Evolutionary conservation across 2,888 invertebrate species (phyloP), one percentile per base, ranked within the genome.

Genomic region (Auanema sp.): DNA sequence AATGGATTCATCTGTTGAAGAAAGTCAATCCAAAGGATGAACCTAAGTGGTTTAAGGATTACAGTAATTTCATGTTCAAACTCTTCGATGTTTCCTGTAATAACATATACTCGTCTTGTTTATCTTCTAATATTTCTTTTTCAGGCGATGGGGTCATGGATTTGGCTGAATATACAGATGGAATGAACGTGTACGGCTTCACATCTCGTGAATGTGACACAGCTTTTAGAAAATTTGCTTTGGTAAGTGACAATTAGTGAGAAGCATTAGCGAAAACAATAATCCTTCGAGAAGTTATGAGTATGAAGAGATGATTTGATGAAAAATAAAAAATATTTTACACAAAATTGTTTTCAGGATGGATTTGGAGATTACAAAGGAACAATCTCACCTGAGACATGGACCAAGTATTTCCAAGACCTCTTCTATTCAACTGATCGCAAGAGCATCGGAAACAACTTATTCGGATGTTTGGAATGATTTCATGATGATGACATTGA

Each of bases 61-160:
- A 83, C 68, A 68, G 68, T 43, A 71, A 64, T 57, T 83, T 78
- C 65, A 80, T 83, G 80, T 83, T 83, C 79, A 83, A 83, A 66
- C 72, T 83, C 54, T 83, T 83, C 66, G 83, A 83, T 57, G 83
- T 83, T 25, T 80, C 80, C 0, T 77, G 81, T 79, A 23, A 56
- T 16, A 33, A 4, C 4, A 3, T 12, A 8, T n/a, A 6, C 10
- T 16, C 12, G 42, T 18, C 18, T 52, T 40, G n/a, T 56, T 33
- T 33, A 43, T n/a, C 25, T 52, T 18, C 3, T 14, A 11, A 53
- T 25, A 11, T 3, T 18, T 23, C 11, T 1, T 53, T 59, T 75
- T 52, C 52, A 79, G 78, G 60, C 41, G 83, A 83, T 61, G 79
- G 81, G 24, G 72, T 75, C 3, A 67, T 83, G 58, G 83, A 83